phyloP scores from a whole-genome alignment of 1,140 invertebrate species.

The Bursaphelenchus mucronatus region DNA sequence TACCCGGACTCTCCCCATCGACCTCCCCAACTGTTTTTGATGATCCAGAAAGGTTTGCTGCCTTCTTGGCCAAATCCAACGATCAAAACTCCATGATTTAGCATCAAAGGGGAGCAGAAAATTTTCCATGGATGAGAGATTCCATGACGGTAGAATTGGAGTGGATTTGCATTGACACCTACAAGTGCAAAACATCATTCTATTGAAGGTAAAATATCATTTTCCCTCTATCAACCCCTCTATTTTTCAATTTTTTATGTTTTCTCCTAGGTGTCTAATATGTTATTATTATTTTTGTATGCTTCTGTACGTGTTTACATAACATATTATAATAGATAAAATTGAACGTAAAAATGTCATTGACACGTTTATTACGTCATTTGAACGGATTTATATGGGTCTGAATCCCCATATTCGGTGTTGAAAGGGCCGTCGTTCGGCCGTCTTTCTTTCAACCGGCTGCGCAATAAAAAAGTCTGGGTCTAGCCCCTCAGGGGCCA shows the following conservation, averaged over 20 bases:
- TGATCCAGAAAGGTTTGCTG: constrained; percentile 81
- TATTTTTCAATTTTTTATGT: background rate
- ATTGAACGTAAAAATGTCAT: too few relatives aligned
- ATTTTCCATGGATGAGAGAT: constrained; percentile 87
- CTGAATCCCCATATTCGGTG: too few relatives aligned
- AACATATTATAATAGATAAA: too few relatives aligned
- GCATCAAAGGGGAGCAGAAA: constrained; percentile 73
- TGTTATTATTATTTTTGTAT: too few relatives aligned
- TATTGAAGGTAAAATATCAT: background rate
- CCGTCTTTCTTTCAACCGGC: too few relatives aligned
- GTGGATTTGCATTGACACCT: constrained; percentile 89
- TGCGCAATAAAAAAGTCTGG: too few relatives aligned
- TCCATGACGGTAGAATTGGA: constrained; percentile 96
- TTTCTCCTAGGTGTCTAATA: too few relatives aligned
- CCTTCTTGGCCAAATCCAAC: constrained; percentile 80
- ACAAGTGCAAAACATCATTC: constrained; percentile 10
- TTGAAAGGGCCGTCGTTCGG: too few relatives aligned
- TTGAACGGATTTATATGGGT: too few relatives aligned
- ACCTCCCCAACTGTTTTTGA: constrained; percentile 61
- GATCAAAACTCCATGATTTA: constrained; percentile 72
- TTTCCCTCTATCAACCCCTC: background rate
- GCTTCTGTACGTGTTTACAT: too few relatives aligned
- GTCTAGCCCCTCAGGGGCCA: too few relatives aligned
- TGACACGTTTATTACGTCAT: too few relatives aligned
- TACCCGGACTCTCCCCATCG: constrained; percentile 69